These are phyloP conservation scores for Bos taurus DNA, from an alignment of 2,113 vertebrate genomes.

Conservation along the genomic window DNA sequence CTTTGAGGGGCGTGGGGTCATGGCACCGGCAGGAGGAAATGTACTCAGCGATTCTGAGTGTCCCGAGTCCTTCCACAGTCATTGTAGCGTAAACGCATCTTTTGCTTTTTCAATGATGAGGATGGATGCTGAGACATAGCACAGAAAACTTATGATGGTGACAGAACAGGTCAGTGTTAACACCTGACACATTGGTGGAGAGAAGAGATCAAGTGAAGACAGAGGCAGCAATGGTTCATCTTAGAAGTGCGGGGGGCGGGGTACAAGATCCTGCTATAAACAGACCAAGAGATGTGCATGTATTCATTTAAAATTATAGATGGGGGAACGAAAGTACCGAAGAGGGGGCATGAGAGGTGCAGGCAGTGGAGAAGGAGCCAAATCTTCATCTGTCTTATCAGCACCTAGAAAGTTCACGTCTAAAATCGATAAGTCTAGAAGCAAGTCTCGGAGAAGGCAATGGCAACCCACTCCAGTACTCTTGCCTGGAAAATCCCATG, in stretches of 20 bases:
- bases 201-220: not conserved
- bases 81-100: not conserved
- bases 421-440: not conserved
- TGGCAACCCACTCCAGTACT: no score
- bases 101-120: not conserved
- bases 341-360: not conserved
- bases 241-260: not conserved
- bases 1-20: not conserved
- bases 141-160: not conserved
- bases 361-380: not conserved
- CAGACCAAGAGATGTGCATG: not conserved
- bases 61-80: not conserved
- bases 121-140: not conserved
- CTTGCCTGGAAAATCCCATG: no score
- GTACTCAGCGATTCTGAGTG: not conserved
- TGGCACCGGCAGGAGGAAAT: not conserved
- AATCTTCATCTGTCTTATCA: not conserved
- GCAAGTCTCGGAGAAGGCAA: no score
- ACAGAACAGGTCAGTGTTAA: not conserved
- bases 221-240: not conserved
- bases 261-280: not conserved
- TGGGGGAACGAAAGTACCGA: not conserved
- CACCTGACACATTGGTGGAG: accelerated
- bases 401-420: not conserved
- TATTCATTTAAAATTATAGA: not conserved